Evolutionary conservation across 2,797 vertebrate species (phyloP), one percentile per base, ranked within the genome.

Genomic region (Pitangus sulphuratus): DNA sequence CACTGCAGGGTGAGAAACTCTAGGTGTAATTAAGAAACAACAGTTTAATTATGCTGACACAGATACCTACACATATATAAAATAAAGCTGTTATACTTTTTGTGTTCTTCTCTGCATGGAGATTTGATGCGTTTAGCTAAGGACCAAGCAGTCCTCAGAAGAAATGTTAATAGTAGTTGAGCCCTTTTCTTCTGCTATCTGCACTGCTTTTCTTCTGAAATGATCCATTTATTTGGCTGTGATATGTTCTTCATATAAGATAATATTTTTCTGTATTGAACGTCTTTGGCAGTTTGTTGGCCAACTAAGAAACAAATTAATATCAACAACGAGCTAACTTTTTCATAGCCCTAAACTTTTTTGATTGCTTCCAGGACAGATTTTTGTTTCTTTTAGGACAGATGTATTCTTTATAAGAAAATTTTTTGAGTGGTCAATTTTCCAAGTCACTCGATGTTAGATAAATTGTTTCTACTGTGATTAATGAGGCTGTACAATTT

Each of bases 401-500:
- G 12, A 33, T 4, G 4, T 0, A 20, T 69, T 61, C n/a, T 69
- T 69, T 53, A 48, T 48, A 25, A 35, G 22, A 58, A 53, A 62
- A 44, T 31, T 74, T 60, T 56, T 79, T 47, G 37, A 84, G 77
- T 58, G 24, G 20, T 58, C 28, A 30, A 24, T 92, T 86, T 92
- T 83, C 14, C 15, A 69, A 61, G 56, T 82, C n/a, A 53, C 10
- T 79, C 6, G 42, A 0, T 60, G 17, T 58, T 71, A 61, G 26
- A 28, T 21, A 76, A 69, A 44, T 54, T 51, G 19, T 64, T 78
- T 76, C n/a, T 66, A 6, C 18, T 75, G 12, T 88, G 64, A 54
- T 56, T 85, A 10, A 5, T 56, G 20, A 8, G 42, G 9, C 44
- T 91, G 22, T 47, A 24, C 40, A 45, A 65, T 75, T 64, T 84